Percentiles rank a stretch among this genome's conserved stretches.
Evolutionary conservation across 2,113 vertebrate genomes (phyloP).

Genomic region (Ailuropoda melanoleuca): DNA sequence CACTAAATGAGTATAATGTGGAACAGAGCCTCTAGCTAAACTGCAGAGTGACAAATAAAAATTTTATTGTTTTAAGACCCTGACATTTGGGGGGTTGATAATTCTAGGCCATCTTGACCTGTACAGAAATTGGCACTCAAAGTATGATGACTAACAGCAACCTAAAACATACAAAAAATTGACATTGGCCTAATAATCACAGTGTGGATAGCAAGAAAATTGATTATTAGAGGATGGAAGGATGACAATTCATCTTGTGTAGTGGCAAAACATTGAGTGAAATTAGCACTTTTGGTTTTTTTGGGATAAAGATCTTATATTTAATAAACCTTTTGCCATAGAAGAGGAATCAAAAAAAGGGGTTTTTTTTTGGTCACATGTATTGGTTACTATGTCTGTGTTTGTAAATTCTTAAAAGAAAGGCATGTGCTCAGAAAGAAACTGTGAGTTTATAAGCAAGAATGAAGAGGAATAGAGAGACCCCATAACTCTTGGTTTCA

Average conservation of each 20-base stretch:
- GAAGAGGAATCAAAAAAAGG: background rate
- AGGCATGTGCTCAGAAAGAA: background rate
- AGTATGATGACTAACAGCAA: background rate
- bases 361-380: fast-evolving
- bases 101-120: background rate
- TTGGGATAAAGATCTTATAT: background rate
- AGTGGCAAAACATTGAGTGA: background rate
- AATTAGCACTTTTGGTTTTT: background rate
- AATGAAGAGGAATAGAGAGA: background rate
- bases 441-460: background rate
- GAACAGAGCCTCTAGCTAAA: background rate
- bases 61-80: background rate
- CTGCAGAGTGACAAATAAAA: background rate
- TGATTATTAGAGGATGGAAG: background rate
- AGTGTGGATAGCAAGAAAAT: background rate
- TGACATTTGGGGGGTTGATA: background rate
- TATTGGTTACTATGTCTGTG: background rate
- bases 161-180: background rate
- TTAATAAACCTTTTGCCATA: background rate
- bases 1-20: background rate
- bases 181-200: background rate
- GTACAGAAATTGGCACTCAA: background rate
- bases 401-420: background rate
- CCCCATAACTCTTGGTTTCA: background rate
- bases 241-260: background rate